Conservation (phyloP, 2,113 vertebrate species). For the Thinocorus orbignyianus region DNA sequence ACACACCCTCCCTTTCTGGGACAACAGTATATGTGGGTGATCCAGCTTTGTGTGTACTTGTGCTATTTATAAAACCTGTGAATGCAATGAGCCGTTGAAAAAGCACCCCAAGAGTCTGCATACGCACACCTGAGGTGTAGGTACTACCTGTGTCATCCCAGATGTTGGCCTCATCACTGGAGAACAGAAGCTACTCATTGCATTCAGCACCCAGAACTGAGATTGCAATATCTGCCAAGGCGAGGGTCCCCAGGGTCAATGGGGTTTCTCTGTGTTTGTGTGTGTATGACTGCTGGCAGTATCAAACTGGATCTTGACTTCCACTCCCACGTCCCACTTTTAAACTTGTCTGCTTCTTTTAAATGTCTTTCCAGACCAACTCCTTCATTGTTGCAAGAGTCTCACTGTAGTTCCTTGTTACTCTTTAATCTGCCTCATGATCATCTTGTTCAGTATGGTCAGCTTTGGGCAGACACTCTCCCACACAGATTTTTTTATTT, state of each 20-base stretch:
- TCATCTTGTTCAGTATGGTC: neutral
- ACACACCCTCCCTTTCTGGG: neutral
- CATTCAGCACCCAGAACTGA: rapidly evolving
- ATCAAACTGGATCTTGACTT: neutral
- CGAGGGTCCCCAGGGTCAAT: neutral
- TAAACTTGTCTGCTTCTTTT: neutral
- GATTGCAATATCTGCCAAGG: neutral
- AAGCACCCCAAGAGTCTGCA: neutral
- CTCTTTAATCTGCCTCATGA: neutral
- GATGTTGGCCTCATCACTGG: neutral
- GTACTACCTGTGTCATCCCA: neutral
- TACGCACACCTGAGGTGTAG: neutral
- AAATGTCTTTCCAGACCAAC: neutral
- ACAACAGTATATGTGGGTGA: neutral
- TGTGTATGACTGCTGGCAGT: neutral
- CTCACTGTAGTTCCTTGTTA: neutral
- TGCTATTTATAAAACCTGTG: neutral
- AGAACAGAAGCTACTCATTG: neutral
- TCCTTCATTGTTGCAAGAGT: neutral
- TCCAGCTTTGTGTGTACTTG: neutral
- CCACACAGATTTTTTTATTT: neutral
- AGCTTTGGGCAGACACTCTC: neutral
- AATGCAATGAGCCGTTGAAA: neutral
- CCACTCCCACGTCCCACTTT: neutral
- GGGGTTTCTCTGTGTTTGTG: neutral